Conservation (phyloP, 2,888 invertebrate species). For the Xestia rhomboidea region DNA sequence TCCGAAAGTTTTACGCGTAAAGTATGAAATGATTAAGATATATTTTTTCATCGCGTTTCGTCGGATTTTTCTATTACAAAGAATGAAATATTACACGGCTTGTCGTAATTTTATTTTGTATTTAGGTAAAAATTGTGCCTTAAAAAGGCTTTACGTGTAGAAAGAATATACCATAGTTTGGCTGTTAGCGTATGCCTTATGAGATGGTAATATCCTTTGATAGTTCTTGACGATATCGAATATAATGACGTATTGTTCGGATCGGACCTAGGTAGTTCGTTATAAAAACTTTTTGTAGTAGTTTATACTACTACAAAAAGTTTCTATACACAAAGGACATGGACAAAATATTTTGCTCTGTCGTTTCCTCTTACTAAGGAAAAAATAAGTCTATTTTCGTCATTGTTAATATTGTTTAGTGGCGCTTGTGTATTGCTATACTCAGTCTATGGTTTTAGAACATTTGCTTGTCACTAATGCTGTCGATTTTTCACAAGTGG, state of each 20-base stretch:
- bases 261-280: not conserved
- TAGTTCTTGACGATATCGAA: not conserved
- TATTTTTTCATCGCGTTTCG: conserved; percentile 25
- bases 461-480: not conserved
- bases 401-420: not conserved
- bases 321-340: not conserved
- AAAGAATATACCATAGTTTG: not conserved
- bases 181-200: not conserved
- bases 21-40: conserved; percentile 50
- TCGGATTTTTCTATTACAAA: conserved; percentile 14
- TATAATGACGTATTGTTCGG: not conserved
- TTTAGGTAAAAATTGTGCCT: not conserved
- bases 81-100: conserved; percentile 28
- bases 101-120: conserved; percentile 12
- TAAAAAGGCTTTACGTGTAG: not conserved
- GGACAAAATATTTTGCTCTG: not conserved
- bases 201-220: not conserved
- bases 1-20: conserved; percentile 43
- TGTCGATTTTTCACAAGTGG: conserved; percentile 3
- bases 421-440: not conserved
- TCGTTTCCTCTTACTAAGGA: not conserved
- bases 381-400: not conserved
- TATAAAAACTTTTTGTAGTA: no score
- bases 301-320: no score
- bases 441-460: not conserved